Evolutionary conservation across 2,113 vertebrate genomes (phyloP).

Genomic region (Tyto alba): DNA sequence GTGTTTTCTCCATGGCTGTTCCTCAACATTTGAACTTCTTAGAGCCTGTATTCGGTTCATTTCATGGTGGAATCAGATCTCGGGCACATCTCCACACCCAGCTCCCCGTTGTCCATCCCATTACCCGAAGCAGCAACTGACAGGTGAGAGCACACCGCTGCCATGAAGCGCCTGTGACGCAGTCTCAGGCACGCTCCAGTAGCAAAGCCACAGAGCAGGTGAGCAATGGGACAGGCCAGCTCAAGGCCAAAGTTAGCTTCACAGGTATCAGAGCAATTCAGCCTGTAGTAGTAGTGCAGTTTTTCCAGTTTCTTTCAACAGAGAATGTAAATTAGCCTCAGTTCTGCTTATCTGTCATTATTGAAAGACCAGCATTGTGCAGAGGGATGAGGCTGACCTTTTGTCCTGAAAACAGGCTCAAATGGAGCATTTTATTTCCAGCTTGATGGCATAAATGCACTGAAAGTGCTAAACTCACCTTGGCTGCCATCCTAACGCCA

Average conservation of each 20-base stretch:
- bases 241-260: neutral
- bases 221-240: neutral
- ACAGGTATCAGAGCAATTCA: neutral
- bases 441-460: neutral
- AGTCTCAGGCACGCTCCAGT: rapidly evolving
- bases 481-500: neutral
- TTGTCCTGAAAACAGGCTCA: neutral
- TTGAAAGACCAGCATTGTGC: neutral
- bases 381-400: neutral
- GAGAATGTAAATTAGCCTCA: neutral
- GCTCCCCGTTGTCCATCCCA: neutral
- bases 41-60: neutral
- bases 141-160: neutral
- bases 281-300: neutral
- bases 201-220: neutral
- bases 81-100: neutral
- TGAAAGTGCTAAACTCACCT: neutral
- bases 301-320: neutral
- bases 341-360: neutral
- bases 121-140: neutral
- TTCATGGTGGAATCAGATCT: neutral
- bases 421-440: neutral
- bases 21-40: neutral
- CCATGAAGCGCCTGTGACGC: neutral
- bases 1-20: neutral